Evolutionary conservation across 1,140 invertebrate genomes (phyloP).

Genomic region (Drosophila ohnishii): DNA sequence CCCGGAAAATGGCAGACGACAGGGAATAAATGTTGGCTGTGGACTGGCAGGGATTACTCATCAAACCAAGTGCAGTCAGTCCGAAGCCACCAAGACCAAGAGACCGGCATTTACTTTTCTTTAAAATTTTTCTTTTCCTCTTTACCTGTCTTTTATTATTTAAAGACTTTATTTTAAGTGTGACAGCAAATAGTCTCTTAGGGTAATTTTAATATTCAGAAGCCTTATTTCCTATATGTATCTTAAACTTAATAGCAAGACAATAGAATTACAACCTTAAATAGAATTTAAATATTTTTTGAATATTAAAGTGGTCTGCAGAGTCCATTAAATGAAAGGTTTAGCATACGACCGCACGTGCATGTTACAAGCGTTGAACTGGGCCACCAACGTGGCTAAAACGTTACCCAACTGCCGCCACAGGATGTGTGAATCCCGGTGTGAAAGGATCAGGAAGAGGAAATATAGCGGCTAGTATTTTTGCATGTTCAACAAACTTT

Average conservation of each 20-base stretch:
- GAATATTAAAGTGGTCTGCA: neutral
- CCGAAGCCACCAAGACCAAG: constrained; percentile 15
- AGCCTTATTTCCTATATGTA: too few species aligned
- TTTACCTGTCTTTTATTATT: neutral
- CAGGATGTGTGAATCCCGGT: constrained; percentile 1
- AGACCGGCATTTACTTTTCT: constrained; percentile 17
- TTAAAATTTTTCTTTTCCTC: neutral
- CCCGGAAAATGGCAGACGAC: constrained; percentile 26
- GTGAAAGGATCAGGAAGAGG: neutral
- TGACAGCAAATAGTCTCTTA: neutral
- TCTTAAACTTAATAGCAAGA: neutral
- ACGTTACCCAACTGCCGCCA: neutral
- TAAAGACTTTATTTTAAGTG: neutral
- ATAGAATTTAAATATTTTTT: neutral
- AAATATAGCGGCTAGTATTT: neutral
- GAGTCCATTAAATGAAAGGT: neutral
- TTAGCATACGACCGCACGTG: neutral
- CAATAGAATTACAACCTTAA: too few species aligned
- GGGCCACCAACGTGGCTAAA: neutral
- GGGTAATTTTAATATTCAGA: neutral
- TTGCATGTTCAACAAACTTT: constrained; percentile 2
- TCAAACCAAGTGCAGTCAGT: constrained; percentile 27
- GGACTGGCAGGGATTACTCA: constrained; percentile 34
- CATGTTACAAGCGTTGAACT: neutral
- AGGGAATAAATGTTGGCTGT: constrained; percentile 35